Evolutionary conservation across 2,797 vertebrate genomes (phyloP), one percentile per base, ranked within the genome.

Genomic region (Percopsis omiscomaycus): DNA sequence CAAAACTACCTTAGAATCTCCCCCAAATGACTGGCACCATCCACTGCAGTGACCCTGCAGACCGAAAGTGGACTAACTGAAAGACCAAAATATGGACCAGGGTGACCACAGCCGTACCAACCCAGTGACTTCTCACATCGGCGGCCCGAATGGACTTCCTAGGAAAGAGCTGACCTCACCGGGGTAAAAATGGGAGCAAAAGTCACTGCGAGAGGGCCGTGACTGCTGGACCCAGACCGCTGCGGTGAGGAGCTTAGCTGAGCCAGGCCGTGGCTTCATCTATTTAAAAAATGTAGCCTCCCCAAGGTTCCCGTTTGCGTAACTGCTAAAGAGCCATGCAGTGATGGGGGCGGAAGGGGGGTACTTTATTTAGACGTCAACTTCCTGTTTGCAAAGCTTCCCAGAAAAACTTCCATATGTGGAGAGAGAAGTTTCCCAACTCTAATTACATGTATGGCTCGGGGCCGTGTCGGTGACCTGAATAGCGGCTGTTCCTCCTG

Each of bases 321-420:
- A 84, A 84, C 80, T 56, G 78, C 74, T 85, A 75, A 83, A 86
- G 81, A 78, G 74, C 75, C 57, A 28, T 82, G 78, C 68, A 60
- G 55, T 29, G 45, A 58, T 14, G 52, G 64, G 65, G 62, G 50
- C 63, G 49, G 46, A 59, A 61, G 46, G 46, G 61, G 42, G 55
- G 47, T 54, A 63, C 84, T 89, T 89, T 89, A 91, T 92, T 92
- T 91, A 91, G 89, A 87, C 37, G 66, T 77, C 84, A 82, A 82
- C 88, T 91, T 93, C 88, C 90, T 92, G 89, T 91, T 92, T 92
- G 89, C 84, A 80, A 78, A 16, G 55, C 81, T 90, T 89, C 85
- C 81, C 83, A 89, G 80, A 89, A 85, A 86, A 80, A 80, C 78
- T 15, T 81, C 78, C 78, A 73, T 83, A 78, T 86, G 87, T 9